These are phyloP conservation scores for Pipistrellus kuhlii DNA, from an alignment of 2,797 vertebrate genomes.

Conservation along the genomic window DNA sequence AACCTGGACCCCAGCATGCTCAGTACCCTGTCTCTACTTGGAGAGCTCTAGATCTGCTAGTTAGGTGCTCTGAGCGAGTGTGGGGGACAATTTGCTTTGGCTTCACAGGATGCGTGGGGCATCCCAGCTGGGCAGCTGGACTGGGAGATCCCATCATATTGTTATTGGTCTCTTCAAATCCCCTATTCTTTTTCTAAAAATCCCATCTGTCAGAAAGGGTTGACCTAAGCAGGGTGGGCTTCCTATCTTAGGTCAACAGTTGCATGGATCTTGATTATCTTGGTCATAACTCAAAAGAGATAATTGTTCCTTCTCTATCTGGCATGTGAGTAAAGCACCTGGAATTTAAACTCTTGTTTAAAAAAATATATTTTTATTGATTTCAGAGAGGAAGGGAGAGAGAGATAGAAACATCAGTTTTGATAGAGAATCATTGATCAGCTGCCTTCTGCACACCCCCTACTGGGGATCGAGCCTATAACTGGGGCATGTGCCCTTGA, in stretches of 20 bases:
- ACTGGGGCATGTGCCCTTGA: too few species aligned
- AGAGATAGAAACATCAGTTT: too few species aligned
- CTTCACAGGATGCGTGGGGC: neutral
- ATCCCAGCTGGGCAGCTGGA: neutral
- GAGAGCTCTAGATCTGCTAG: too few species aligned
- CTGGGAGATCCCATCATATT: neutral
- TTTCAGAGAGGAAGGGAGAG: too few species aligned
- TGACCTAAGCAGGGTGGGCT: neutral
- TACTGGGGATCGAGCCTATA: too few species aligned
- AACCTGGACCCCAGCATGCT: neutral
- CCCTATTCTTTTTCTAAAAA: neutral
- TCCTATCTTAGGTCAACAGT: neutral
- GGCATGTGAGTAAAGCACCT: neutral
- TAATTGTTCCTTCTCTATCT: neutral
- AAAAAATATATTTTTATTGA: too few species aligned
- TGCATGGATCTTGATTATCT: neutral
- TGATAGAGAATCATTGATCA: too few species aligned
- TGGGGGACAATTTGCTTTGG: neutral
- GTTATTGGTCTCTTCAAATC: neutral
- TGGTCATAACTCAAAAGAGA: neutral
- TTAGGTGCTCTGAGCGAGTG: accelerated
- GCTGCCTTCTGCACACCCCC: too few species aligned
- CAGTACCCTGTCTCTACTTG: neutral
- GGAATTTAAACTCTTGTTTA: neutral
- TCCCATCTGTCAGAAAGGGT: neutral